phyloP scores from a whole-genome alignment of 2,113 vertebrate species.

The Phalacrocorax pelagicus region DNA sequence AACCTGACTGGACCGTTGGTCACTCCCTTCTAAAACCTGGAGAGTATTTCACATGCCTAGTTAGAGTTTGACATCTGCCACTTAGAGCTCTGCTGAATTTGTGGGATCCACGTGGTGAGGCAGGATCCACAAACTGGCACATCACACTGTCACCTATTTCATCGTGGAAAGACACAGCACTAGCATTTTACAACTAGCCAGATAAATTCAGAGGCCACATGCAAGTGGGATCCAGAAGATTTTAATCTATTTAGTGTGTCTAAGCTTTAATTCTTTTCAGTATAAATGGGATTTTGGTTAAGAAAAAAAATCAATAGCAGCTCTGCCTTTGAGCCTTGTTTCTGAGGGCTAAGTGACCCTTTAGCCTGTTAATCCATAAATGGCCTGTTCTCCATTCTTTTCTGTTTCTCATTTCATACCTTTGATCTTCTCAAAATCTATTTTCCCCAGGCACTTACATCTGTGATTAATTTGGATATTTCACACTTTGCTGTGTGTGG shows the following conservation, averaged over 20 bases:
- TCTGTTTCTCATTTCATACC: background rate
- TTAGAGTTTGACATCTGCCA: background rate
- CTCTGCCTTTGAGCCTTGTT: slow-evolving; percentile 4
- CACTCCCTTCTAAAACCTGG: background rate
- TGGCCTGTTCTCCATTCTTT: background rate
- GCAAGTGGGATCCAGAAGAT: background rate
- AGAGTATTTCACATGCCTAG: background rate
- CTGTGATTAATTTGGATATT: slow-evolving; percentile 44
- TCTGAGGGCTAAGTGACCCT: background rate
- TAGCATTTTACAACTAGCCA: background rate
- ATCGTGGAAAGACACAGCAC: accelerated
- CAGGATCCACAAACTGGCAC: background rate
- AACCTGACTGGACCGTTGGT: background rate
- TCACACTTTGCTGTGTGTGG: slow-evolving; percentile 20
- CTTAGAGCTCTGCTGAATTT: background rate
- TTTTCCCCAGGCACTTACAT: background rate
- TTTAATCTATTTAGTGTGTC: background rate
- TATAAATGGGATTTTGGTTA: background rate
- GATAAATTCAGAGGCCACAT: background rate
- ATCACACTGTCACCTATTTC: accelerated
- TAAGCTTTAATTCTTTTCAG: slow-evolving; percentile 1
- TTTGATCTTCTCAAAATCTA: slow-evolving; percentile 18
- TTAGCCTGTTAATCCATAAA: background rate
- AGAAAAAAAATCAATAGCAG: slow-evolving; percentile 20
- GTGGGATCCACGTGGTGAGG: background rate